Evolutionary conservation across 2,113 vertebrate genomes (phyloP).

Genomic region (Gadus chalcogrammus): DNA sequence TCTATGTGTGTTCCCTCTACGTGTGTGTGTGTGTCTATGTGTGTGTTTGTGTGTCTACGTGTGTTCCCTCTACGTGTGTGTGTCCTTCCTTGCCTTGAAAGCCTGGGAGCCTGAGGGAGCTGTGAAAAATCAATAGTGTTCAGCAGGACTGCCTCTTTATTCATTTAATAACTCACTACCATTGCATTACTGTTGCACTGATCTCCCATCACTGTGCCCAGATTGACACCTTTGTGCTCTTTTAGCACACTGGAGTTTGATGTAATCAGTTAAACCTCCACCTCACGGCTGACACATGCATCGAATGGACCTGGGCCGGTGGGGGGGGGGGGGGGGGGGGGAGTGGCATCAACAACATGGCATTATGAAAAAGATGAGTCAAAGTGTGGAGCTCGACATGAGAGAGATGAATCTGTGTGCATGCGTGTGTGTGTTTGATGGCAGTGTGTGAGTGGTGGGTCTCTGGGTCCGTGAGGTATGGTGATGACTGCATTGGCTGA

Average conservation of each 20-base stretch:
- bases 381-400: conserved; percentile 46
- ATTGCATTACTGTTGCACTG: conserved; percentile 77
- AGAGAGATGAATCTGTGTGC: conserved; percentile 27
- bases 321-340: conserved; percentile 30
- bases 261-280: conserved; percentile 75
- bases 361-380: conserved; percentile 68
- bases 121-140: conserved; percentile 80
- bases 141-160: conserved; percentile 78
- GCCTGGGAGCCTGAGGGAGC: conserved; percentile 75
- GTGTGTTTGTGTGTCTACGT: conserved; percentile 61
- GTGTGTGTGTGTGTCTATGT: conserved; percentile 22
- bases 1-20: too few species aligned
- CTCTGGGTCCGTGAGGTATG: not conserved
- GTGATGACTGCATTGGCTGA: not conserved
- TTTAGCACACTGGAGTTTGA: conserved; percentile 72
- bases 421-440: conserved; percentile 9
- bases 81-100: conserved; percentile 71
- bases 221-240: conserved; percentile 73
- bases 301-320: conserved; percentile 66
- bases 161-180: conserved; percentile 80
- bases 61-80: conserved; percentile 50
- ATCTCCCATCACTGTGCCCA: conserved; percentile 75
- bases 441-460: not conserved
- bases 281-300: conserved; percentile 68
- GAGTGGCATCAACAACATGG: conserved; percentile 57